Conservation (phyloP, 2,797 vertebrate species). For the Scomberomorus guttatus region DNA sequence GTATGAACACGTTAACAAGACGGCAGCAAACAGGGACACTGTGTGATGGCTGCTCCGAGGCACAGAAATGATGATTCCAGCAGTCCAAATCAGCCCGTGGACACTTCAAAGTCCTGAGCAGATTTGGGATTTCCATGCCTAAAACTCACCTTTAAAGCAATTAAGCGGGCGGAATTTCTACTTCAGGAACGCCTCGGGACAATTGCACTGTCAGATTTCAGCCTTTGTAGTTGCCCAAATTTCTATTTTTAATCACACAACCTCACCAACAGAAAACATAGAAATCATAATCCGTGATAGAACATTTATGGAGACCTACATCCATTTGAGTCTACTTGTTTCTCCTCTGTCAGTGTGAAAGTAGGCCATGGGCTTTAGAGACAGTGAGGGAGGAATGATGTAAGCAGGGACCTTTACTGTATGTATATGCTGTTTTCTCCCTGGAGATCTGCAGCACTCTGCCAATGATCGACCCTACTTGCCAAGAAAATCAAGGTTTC, state of each 20-base stretch:
- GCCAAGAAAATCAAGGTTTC: conserved; percentile 19
- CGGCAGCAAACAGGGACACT: conserved; percentile 42
- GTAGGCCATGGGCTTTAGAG: conserved; percentile 69
- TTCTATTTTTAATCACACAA: conserved; percentile 48
- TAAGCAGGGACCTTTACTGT: conserved; percentile 68
- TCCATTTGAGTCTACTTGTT: conserved; percentile 29
- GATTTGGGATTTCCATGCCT: conserved; percentile 53
- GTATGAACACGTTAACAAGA: conserved; percentile 68
- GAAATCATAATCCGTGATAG: conserved; percentile 33
- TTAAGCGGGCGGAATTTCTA: conserved; percentile 46
- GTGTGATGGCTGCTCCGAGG: conserved; percentile 47
- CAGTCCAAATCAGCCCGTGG: conserved; percentile 26
- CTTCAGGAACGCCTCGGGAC: conserved; percentile 48
- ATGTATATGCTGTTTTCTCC: conserved; percentile 65
- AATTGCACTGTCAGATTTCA: conserved; percentile 50
- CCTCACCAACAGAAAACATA: conserved; percentile 39
- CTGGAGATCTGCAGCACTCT: conserved; percentile 41
- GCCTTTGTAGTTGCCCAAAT: conserved; percentile 39
- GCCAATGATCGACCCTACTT: conserved; percentile 26
- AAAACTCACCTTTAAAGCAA: conserved; percentile 58
- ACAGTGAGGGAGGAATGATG: conserved; percentile 68
- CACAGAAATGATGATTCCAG: conserved; percentile 47
- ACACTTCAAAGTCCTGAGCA: conserved; percentile 57
- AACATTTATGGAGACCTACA: conserved; percentile 21
- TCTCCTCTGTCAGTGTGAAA: conserved; percentile 62